phyloP scores from a whole-genome alignment of 2,888 invertebrate species.

The Stenolophus ochropezus region DNA sequence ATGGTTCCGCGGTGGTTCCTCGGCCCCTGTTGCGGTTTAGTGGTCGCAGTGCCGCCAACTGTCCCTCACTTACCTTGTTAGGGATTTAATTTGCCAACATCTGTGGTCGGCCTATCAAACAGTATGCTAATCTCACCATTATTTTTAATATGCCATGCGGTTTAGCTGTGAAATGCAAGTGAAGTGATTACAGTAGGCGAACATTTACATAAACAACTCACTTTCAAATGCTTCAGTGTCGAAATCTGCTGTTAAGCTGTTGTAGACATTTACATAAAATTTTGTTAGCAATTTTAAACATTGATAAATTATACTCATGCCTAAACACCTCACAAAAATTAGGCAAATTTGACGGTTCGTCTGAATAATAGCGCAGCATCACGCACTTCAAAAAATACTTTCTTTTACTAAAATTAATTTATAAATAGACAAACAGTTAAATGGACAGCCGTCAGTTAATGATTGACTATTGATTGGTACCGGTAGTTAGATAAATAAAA shows the following conservation, averaged over 20 bases:
- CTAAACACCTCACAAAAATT: background rate
- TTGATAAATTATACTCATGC: background rate
- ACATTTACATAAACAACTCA: background rate
- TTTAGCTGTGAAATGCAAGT: background rate
- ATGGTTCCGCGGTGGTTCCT: background rate
- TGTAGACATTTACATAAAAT: background rate
- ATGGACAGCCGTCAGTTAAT: too few species aligned
- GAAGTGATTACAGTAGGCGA: background rate
- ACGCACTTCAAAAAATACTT: too few species aligned
- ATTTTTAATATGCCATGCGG: background rate
- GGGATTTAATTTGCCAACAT: constrained; percentile 34
- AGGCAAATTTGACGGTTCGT: background rate
- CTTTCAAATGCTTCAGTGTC: background rate
- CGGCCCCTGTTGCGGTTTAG: constrained; percentile 11
- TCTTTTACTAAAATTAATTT: too few species aligned
- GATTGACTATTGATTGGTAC: too few species aligned
- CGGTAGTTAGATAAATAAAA: too few species aligned
- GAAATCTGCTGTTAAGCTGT: background rate
- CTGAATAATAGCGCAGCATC: too few species aligned
- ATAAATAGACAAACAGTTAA: too few species aligned
- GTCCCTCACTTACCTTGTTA: constrained; percentile 45
- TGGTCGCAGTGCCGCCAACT: constrained; percentile 46
- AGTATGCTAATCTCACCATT: background rate
- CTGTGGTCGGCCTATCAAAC: constrained; percentile 18
- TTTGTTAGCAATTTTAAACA: background rate